Conservation (phyloP, 2,888 invertebrate genomes). For the Philereme transversata region DNA sequence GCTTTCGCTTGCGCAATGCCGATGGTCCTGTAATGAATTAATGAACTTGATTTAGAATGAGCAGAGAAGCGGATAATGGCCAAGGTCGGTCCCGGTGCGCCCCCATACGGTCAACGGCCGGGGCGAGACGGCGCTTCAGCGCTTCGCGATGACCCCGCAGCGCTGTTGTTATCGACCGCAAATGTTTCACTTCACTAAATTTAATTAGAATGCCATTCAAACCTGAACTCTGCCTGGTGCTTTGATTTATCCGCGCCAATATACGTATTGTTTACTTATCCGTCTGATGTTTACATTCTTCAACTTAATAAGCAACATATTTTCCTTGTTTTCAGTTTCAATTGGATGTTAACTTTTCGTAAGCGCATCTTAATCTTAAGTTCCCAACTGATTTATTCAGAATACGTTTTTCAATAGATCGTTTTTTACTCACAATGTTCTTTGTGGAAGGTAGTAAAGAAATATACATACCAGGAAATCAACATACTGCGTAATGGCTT, state of each 20-base stretch:
- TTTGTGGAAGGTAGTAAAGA: slow-evolving; percentile 2
- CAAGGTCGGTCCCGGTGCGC: slow-evolving; percentile 71
- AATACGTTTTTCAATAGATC: background rate
- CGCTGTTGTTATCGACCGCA: slow-evolving; percentile 72
- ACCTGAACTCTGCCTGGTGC: slow-evolving; percentile 14
- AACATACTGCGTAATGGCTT: slow-evolving; percentile 31
- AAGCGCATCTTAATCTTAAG: background rate
- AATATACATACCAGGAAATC: slow-evolving; percentile 32
- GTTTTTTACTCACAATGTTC: background rate
- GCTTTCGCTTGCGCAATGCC: slow-evolving; percentile 28
- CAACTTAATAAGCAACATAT: background rate
- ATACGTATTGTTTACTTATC: slow-evolving; percentile 24
- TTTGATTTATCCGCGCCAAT: slow-evolving; percentile 19
- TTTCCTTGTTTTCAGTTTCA: background rate
- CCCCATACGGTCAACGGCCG: slow-evolving; percentile 77
- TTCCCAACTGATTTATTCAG: background rate
- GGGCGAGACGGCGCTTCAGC: slow-evolving; percentile 62
- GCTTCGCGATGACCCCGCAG: slow-evolving; percentile 63
- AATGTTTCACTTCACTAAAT: slow-evolving; percentile 63
- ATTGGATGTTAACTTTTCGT: background rate
- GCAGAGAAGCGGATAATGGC: slow-evolving; percentile 51
- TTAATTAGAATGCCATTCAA: slow-evolving; percentile 54
- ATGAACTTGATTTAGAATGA: slow-evolving; percentile 39
- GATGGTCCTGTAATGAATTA: slow-evolving; percentile 31
- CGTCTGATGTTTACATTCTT: slow-evolving; percentile 23